Conservation (phyloP, 2,888 invertebrate species). For the Nasonovia ribisnigri region DNA sequence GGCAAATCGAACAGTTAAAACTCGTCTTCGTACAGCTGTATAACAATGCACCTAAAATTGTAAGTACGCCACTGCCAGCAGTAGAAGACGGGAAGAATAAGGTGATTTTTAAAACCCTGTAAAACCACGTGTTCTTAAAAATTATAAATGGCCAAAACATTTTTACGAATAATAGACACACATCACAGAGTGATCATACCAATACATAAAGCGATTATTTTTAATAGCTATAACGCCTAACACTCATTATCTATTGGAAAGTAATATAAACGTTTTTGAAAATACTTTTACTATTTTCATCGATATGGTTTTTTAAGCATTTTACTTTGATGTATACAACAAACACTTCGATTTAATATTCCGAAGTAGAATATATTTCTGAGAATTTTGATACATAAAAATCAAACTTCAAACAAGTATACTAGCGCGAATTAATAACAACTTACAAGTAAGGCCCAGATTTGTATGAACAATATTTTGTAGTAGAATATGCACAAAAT, state of each 20-base stretch:
- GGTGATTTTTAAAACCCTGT: conserved; percentile 38
- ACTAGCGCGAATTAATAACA: too few relatives aligned
- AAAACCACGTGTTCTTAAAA: conserved; percentile 52
- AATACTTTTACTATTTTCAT: not conserved
- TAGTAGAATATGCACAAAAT: not conserved
- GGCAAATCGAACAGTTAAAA: conserved; percentile 35
- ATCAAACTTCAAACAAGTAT: not conserved
- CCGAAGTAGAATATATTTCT: not conserved
- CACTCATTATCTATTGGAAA: not conserved
- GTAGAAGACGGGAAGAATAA: conserved; percentile 35
- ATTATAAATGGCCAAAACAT: conserved; percentile 17
- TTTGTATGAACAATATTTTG: not conserved
- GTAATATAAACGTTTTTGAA: not conserved
- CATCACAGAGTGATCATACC: not conserved
- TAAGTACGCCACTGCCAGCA: conserved; percentile 31
- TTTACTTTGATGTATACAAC: not conserved
- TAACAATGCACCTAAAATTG: conserved; percentile 49
- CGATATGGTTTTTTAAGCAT: not conserved
- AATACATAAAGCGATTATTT: too few relatives aligned
- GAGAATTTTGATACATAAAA: not conserved
- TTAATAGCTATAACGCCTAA: not conserved
- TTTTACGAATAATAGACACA: conserved; percentile 33
- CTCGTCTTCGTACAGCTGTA: conserved; percentile 27
- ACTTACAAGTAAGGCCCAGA: not conserved
- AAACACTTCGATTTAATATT: not conserved